A percentile compares a stretch with the other conserved stretches of the same genome.
Evolutionary conservation across 2,797 vertebrate species (phyloP).

Genomic region (Urocyon cinereoargenteus): DNA sequence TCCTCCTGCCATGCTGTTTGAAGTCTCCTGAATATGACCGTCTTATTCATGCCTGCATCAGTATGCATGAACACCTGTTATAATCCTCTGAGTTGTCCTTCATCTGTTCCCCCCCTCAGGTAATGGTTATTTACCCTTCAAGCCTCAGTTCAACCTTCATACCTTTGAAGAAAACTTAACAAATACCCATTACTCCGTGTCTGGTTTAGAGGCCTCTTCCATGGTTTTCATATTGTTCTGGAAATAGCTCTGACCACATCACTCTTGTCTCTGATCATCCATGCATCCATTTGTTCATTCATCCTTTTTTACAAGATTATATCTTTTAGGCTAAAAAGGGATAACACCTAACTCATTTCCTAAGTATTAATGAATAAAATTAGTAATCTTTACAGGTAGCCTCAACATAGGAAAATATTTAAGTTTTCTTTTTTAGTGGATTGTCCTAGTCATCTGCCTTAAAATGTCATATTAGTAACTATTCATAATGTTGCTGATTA

Average conservation of each 20-base stretch:
- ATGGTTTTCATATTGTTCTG: background rate
- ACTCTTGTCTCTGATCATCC: background rate
- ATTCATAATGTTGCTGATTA: background rate
- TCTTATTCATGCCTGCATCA: background rate
- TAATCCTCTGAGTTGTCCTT: background rate
- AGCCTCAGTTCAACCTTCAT: background rate
- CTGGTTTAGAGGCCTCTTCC: background rate
- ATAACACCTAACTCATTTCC: background rate
- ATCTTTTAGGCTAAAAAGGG: background rate
- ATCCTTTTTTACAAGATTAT: background rate
- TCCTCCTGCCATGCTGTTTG: background rate
- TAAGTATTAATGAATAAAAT: background rate
- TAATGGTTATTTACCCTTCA: background rate
- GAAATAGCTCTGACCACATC: background rate
- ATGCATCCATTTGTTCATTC: background rate
- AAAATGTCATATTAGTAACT: background rate
- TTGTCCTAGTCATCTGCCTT: background rate
- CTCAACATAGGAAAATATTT: slow-evolving; percentile 6
- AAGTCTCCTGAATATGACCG: background rate
- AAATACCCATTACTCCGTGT: background rate
- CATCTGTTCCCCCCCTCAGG: background rate
- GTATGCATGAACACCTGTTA: background rate
- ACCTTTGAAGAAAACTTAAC: background rate
- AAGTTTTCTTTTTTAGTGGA: background rate
- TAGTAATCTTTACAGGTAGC: background rate